Percentiles rank a stretch among this genome's conserved stretches.
Evolutionary conservation across 2,797 vertebrate species (phyloP).

Genomic region (Hemitrygon akajei): DNA sequence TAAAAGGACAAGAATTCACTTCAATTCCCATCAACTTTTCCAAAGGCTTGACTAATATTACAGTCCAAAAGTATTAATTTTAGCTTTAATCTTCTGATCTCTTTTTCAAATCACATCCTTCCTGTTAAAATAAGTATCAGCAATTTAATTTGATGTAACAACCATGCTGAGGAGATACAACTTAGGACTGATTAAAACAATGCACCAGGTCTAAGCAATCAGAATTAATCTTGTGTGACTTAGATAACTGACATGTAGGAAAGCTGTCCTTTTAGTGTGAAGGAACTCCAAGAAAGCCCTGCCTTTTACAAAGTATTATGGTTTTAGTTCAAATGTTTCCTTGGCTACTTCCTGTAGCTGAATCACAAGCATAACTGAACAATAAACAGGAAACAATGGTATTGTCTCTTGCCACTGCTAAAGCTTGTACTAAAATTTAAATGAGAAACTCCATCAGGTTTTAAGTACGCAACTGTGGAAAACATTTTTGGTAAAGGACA

Average conservation of each 20-base stretch:
- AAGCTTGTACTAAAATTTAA: not conserved
- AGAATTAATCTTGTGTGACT: not conserved
- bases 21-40: not conserved
- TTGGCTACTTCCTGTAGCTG: not conserved
- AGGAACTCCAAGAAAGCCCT: not conserved
- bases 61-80: not conserved
- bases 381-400: slow-evolving; percentile 11
- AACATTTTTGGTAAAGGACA: not conserved
- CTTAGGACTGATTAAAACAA: not conserved
- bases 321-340: not conserved
- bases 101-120: not conserved
- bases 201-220: not conserved
- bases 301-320: not conserved
- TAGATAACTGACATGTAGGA: no score
- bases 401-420: not conserved
- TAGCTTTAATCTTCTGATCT: not conserved
- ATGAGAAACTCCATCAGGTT: not conserved
- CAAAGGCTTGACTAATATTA: not conserved
- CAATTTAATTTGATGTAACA: not conserved
- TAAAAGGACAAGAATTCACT: not conserved
- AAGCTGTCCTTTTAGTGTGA: not conserved
- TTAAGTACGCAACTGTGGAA: not conserved
- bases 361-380: not conserved
- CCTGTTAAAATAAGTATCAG: not conserved
- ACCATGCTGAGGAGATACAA: not conserved